These are phyloP conservation scores for Betta splendens DNA, from an alignment of 2,797 vertebrate genomes.

Conservation along the genomic window DNA sequence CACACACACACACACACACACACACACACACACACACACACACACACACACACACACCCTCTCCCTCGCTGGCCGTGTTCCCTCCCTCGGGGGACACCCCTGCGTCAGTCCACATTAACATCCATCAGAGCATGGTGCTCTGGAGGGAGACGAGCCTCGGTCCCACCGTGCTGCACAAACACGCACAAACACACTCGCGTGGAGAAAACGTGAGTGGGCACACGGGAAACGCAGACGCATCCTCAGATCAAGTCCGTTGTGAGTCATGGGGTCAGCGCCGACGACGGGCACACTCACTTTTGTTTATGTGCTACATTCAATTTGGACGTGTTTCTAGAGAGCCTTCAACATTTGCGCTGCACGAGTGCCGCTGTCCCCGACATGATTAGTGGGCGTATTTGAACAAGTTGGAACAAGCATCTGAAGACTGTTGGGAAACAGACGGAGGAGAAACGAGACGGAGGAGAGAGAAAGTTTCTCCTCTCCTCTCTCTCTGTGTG, in stretches of 20 bases:
- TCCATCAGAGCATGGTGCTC: conserved; percentile 81
- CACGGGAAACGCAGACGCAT: conserved; percentile 5
- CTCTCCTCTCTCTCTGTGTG: conserved; percentile 60
- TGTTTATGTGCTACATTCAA: conserved; percentile 47
- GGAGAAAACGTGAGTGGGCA: conserved; percentile 30
- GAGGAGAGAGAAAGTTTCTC: conserved; percentile 58
- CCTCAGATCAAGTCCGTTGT: conserved; percentile 34
- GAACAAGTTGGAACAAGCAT: conserved; percentile 62
- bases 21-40: conserved; percentile 27
- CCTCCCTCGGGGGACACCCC: conserved; percentile 81
- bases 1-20: conserved; percentile 37
- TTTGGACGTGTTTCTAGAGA: conserved; percentile 46
- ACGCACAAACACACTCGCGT: conserved; percentile 46
- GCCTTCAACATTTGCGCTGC: conserved; percentile 36
- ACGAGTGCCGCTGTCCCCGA: conserved; percentile 44
- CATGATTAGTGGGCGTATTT: conserved; percentile 61
- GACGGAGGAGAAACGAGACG: conserved; percentile 30
- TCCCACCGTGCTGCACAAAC: conserved; percentile 73
- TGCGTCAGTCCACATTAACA: conserved; percentile 86
- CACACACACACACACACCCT: conserved; percentile 39
- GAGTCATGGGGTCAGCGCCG: conserved; percentile 37
- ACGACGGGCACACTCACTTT: conserved; percentile 38
- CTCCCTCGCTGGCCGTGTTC: conserved; percentile 75
- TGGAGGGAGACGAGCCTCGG: conserved; percentile 63
- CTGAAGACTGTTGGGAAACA: conserved; percentile 42